Evolutionary conservation across 2,797 vertebrate genomes (phyloP), one percentile per base, ranked within the genome.

Genomic region (Enteromius fasciolatus): DNA sequence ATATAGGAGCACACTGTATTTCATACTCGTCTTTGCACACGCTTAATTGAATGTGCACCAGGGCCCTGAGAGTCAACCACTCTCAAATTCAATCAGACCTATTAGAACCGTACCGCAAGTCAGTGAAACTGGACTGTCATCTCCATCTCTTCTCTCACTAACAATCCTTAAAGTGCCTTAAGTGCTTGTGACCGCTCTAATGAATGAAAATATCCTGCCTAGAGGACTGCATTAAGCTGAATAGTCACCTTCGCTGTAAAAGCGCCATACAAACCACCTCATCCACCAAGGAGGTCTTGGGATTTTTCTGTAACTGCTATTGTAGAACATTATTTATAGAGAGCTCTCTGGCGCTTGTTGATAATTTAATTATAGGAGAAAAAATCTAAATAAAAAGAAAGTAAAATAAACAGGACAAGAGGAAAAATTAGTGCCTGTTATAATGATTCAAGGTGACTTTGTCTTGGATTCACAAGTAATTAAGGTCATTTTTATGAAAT

Each of bases 231-330:
- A 98, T 98, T 98, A 98, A 96, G 95, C 95, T 96, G 96, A 97
- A 97, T 95, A 97, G 97, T 97, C 96, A 97, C 97, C 97, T 97
- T 97, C 94, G 96, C 95, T 96, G 96, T 98, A 98, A 98, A 98
- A 98, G 95, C 95, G 94, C 95, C 96, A 95, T 97, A 96, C 96
- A 91, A 95, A 69, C 83, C 68, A 17, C 63, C 93, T 92, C 93
- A 93, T 94, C 95, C 94, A 94, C 95, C 95, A 95, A 57, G 94
- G 94, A 95, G 94, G 95, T 96, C 96, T 97, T 97, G 97, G 94
- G 92, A 97, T 96, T 83, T 64, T 50, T 99, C 98, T 98, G 98
- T 97, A 98, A 96, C 94, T 96, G 96, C 96, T 96, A 97, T 96
- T 96, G 96, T 97, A 97, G 97, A 97, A 96, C 94, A 96, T 99